phyloP scores from a whole-genome alignment of 1,140 invertebrate genomes.

The Drosophila nebulosa region DNA sequence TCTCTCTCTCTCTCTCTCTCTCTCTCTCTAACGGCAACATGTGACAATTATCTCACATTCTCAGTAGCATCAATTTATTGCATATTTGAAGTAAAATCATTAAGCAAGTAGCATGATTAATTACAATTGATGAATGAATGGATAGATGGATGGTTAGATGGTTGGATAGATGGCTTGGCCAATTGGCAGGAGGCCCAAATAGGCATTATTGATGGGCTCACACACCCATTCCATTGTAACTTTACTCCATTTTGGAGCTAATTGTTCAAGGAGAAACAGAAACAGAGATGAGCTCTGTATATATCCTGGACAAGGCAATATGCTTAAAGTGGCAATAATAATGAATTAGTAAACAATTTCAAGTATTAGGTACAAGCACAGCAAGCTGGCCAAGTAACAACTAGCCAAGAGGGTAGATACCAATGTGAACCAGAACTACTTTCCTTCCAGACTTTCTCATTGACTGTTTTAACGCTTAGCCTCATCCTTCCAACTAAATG shows the following conservation, averaged over 20 bases:
- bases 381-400: background rate
- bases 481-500: too few species aligned
- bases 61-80: slow-evolving; percentile 3
- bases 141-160: background rate
- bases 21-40: too few species aligned
- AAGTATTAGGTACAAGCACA: slow-evolving; percentile 31
- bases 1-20: too few species aligned
- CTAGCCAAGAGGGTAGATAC: slow-evolving; percentile 35
- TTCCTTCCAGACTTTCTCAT: too few species aligned
- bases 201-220: slow-evolving; percentile 60
- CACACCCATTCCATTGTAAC: background rate
- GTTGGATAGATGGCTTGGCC: slow-evolving; percentile 20
- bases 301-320: slow-evolving; percentile 8
- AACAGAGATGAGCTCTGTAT: background rate
- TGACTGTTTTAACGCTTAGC: too few species aligned
- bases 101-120: slow-evolving; percentile 69
- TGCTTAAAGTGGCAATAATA: slow-evolving; percentile 63
- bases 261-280: slow-evolving; percentile 37
- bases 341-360: slow-evolving; percentile 74
- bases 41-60: slow-evolving; percentile 35
- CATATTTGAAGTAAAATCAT: slow-evolving; percentile 53
- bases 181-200: slow-evolving; percentile 63
- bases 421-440: too few species aligned
- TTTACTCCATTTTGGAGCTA: slow-evolving; percentile 29
- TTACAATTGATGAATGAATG: slow-evolving; percentile 66